Base-by-base conservation (phyloP, 2,797 vertebrate genomes). In the Manis crassicaudata region DNA sequence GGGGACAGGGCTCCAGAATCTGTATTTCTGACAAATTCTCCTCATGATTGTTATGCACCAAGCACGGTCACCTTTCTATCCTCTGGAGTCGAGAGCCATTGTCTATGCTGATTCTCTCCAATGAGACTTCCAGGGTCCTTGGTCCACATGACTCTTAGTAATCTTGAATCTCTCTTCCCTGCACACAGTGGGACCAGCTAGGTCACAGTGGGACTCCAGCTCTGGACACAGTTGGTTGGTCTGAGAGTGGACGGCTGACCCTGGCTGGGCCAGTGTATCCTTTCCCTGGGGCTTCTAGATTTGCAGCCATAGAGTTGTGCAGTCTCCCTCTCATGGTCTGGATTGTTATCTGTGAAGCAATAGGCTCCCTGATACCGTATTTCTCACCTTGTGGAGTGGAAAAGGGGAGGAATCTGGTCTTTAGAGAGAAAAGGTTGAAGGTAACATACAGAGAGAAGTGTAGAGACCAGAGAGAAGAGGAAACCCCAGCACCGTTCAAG, bases 11-110 rank as follows among this genome's bases (percentile, higher is more conserved):
- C 35, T 58, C 60, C 23, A n/a, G 72, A 75, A 32, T 79, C 67
- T 85, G 60, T 14, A 20, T 87, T 86, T 90, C 35, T 50, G 80
- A 52, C 16, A 63, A 32, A 27, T 12, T 52, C 25, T n/a, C 9
- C 6, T 46, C 17, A 0, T 16, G 27, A 21, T 0, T 12, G 12
- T 27, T 76, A 7, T 0, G 5, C 4, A 21, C 0, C 20, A 18
- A 14, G 23, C 27, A 17, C 7, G 1, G 32, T 17, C 5, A 4
- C 17, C 3, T 75, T 77, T 40, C n/a, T 75, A 1, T n/a, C 20
- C 17, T 14, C 10, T 40, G 68, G 11, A 29, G 12, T 27, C 12
- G 9, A 65, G 62, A 79, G 3, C 23, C 7, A 3, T 20, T 54
- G 9, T 72, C 29, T 65, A 60, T 14, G 21, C 32, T 5, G 16